phyloP scores from a whole-genome alignment of 2,888 invertebrate genomes.

The Melipona beecheii region DNA sequence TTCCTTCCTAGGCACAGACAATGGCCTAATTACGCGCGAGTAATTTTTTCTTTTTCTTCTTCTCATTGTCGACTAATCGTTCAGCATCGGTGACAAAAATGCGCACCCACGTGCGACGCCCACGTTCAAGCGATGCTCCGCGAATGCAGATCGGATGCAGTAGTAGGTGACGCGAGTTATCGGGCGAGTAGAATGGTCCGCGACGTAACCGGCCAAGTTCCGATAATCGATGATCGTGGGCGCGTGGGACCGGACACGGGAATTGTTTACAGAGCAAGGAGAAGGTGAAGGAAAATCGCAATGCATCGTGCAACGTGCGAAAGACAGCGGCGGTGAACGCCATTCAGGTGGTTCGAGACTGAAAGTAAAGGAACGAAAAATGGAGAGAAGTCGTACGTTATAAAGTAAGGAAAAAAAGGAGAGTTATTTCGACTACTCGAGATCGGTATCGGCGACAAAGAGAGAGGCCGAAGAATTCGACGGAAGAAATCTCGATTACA shows the following conservation, averaged over 20 bases:
- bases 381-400: not conserved
- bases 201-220: slow-evolving; percentile 70
- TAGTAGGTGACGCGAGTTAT: slow-evolving; percentile 73
- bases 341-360: not conserved
- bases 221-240: slow-evolving; percentile 65
- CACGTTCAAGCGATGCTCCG: slow-evolving; percentile 19
- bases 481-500: slow-evolving; percentile 29
- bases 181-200: slow-evolving; percentile 77
- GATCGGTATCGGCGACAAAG: slow-evolving; percentile 1
- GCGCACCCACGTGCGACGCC: slow-evolving; percentile 29
- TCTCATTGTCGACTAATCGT: slow-evolving; percentile 37
- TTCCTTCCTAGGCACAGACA: not conserved
- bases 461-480: slow-evolving; percentile 18
- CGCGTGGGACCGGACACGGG: slow-evolving; percentile 57
- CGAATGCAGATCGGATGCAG: slow-evolving; percentile 65
- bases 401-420: not conserved
- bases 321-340: not conserved
- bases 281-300: slow-evolving; percentile 30
- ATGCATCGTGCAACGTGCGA: not conserved
- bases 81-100: slow-evolving; percentile 39
- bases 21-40: slow-evolving; percentile 35
- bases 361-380: too few species aligned
- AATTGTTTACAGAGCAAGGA: slow-evolving; percentile 59
- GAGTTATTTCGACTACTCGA: not conserved
- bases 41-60: not conserved